phyloP scores from a whole-genome alignment of 2,888 invertebrate genomes.

The Dasypolia templi region DNA sequence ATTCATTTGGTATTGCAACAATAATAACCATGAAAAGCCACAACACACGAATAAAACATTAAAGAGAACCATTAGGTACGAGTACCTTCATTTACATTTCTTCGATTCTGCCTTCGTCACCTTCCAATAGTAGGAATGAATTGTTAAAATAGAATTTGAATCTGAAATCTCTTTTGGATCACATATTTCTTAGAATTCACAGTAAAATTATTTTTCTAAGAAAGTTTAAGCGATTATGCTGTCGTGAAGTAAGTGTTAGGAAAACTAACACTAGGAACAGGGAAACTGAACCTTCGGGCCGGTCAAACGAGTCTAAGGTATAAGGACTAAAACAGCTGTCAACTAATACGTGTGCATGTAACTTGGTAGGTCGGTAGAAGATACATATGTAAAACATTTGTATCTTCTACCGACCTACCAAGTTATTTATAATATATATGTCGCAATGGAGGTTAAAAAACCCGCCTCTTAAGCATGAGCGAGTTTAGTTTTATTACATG shows the following conservation, averaged over 20 bases:
- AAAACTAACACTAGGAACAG: background rate
- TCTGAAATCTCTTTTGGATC: conserved; percentile 45
- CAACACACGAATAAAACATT: background rate
- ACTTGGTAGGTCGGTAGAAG: too few species aligned
- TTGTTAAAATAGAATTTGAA: conserved; percentile 10
- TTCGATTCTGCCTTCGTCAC: conserved; percentile 21
- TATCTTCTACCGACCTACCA: too few species aligned
- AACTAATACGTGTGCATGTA: background rate
- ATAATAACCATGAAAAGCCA: background rate
- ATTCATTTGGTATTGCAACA: background rate
- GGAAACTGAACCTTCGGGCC: background rate
- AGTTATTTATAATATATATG: background rate
- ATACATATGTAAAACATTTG: too few species aligned
- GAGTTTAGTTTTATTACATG: conserved; percentile 18
- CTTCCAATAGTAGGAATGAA: conserved; percentile 15
- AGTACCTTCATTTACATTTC: conserved; percentile 34
- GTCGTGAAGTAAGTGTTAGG: background rate
- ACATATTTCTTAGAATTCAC: conserved; percentile 36
- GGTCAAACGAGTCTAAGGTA: background rate
- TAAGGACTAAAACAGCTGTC: background rate
- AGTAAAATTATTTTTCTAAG: background rate
- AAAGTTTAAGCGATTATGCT: background rate
- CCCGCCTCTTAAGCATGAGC: background rate
- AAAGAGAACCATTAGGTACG: conserved; percentile 18
- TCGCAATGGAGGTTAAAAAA: background rate